A percentile compares a stretch with the other conserved stretches of the same genome.
phyloP scores from a whole-genome alignment of 1,140 invertebrate genomes.

The Papilio machaon region DNA sequence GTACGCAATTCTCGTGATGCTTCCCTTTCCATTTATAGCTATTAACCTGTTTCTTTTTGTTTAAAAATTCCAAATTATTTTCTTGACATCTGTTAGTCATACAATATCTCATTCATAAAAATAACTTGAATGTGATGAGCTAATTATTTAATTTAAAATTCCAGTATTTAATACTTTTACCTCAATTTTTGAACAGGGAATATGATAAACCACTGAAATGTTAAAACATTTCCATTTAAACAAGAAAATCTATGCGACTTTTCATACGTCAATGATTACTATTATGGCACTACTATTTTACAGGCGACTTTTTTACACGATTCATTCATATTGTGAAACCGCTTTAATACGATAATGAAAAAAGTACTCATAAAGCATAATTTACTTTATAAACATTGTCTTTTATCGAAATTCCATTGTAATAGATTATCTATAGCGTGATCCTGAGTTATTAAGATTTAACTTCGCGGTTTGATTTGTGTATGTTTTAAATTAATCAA shows the following conservation, averaged over 20 bases:
- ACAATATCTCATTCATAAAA: no score
- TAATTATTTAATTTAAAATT: neutral
- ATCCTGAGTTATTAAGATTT: neutral
- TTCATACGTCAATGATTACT: no score
- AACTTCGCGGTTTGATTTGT: conserved; percentile 32
- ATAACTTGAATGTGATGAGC: neutral
- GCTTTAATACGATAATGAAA: neutral
- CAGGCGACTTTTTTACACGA: no score
- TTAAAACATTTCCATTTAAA: neutral
- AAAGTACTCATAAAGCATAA: neutral
- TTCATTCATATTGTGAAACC: neutral
- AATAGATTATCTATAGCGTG: conserved; percentile 29
- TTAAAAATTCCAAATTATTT: conserved; percentile 18
- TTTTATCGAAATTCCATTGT: conserved; percentile 18
- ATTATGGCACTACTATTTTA: no score
- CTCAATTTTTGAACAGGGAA: neutral
- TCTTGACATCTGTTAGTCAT: neutral
- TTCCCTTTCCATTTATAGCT: conserved; percentile 43
- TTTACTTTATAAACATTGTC: neutral
- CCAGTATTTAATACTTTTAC: neutral
- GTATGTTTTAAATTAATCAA: conserved; percentile 24
- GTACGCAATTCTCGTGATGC: conserved; percentile 36
- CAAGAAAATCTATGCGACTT: neutral
- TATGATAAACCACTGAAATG: neutral
- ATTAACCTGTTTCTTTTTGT: conserved; percentile 25